Evolutionary conservation across 1,140 invertebrate genomes (phyloP), one percentile per base, ranked within the genome.

Genomic region (Drosophila arawakana): DNA sequence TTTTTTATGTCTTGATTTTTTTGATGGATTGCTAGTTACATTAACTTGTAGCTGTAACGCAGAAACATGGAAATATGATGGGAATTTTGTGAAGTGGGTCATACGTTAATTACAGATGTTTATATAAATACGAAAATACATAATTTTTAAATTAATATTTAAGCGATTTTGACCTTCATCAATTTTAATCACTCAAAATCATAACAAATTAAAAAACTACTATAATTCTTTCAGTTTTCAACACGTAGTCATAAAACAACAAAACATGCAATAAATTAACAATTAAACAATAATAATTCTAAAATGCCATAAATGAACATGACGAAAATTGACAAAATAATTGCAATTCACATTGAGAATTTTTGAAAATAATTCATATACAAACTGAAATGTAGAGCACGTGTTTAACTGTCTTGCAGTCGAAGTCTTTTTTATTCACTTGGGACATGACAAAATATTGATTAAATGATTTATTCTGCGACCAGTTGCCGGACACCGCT

Each of bases 251-350:
- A 74, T 67, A 80, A 30, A 77, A 72, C 59, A 66, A 77, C 79
- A 70, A 58, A 73, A 61, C 49, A 30, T 84, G 63, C 54, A 68
- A 89, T 90, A 88, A 88, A 89, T 88, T 90, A 81, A 49, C 80
- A 88, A 88, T 89, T 72, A 88, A 84, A 84, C 70, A 89, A 82
- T 89, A 88, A 84, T 84, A 89, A 73, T 86, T 88, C 66, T 59
- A 59, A 75, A 76, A 78, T 72, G 61, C 68, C 78, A 72, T 55
- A 52, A 44, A 62, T 15, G 35, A 49, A 55, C 57, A 62, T 66
- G 58, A 58, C 41, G 55, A 69, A 61, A 73, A 84, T 66, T 88
- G 84, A 90, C 84, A 90, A 52, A 63, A 72, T 88, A 88, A 88
- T 88, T 88, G 83, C 80, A 83, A 63, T 80, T 39, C n/a, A 41